These are phyloP conservation scores for Erethizon dorsatum DNA, from an alignment of 2,797 vertebrate species.

Conservation along the genomic window DNA sequence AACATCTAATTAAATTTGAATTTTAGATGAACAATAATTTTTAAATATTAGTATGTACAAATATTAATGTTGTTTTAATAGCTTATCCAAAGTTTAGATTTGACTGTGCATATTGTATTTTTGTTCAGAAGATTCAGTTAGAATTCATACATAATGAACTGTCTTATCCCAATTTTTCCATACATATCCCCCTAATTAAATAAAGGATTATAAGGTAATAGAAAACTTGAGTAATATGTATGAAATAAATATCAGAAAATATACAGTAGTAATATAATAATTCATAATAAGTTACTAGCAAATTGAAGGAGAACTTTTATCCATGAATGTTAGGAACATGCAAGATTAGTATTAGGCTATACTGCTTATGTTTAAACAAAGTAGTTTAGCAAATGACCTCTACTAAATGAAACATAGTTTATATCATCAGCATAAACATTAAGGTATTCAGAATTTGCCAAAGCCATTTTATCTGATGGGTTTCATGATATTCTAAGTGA, in stretches of 20 bases:
- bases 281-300: conserved; percentile 26
- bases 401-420: not conserved
- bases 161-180: not conserved
- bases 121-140: not conserved
- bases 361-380: conserved; percentile 11
- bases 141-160: not conserved
- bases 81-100: conserved; percentile 25
- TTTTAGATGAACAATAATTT: conserved; percentile 11
- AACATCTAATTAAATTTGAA: not conserved
- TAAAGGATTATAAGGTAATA: not conserved
- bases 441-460: not conserved
- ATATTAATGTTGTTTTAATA: not conserved
- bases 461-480: not conserved
- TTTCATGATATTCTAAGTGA: not conserved
- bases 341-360: not conserved
- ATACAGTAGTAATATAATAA: not conserved
- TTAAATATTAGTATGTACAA: not conserved
- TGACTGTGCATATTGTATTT: not conserved
- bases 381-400: conserved; percentile 1
- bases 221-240: not conserved
- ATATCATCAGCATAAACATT: not conserved
- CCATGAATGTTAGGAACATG: not conserved
- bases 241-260: not conserved
- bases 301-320: not conserved
- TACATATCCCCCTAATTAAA: not conserved